Evolutionary conservation across 1,140 invertebrate genomes (phyloP).

Genomic region (Aphaenogaster rudis): DNA sequence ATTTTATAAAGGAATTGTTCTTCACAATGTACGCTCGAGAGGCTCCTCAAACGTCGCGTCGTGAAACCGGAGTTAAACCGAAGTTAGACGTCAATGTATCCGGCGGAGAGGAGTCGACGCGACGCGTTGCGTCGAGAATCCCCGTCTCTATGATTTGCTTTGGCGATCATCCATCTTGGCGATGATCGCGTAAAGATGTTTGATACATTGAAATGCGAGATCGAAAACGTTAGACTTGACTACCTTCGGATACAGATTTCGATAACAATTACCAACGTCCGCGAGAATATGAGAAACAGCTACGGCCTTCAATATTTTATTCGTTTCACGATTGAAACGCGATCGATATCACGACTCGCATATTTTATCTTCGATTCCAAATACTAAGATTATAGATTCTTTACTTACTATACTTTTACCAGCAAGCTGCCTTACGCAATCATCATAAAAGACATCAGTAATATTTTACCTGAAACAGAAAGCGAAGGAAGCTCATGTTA

Average conservation of each 20-base stretch:
- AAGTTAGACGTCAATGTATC: slow-evolving; percentile 20
- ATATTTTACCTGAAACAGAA: slow-evolving; percentile 50
- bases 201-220: slow-evolving; percentile 17
- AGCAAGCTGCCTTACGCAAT: not conserved
- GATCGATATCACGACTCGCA: not conserved
- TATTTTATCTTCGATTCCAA: not conserved
- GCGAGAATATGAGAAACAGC: not conserved
- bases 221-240: not conserved
- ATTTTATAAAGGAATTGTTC: slow-evolving; percentile 52
- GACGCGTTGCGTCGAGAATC: not conserved
- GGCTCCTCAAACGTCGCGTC: slow-evolving; percentile 33
- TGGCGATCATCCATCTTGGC: slow-evolving; percentile 50
- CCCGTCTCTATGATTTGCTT: slow-evolving; percentile 26
- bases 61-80: slow-evolving; percentile 44
- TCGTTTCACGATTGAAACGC: not conserved
- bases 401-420: slow-evolving; percentile 21
- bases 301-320: not conserved
- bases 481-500: not conserved
- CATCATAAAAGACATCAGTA: not conserved
- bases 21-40: slow-evolving; percentile 41
- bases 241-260: slow-evolving; percentile 1
- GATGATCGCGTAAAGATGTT: slow-evolving; percentile 8
- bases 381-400: not conserved
- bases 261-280: slow-evolving; percentile 11
- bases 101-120: not conserved